Evolutionary conservation across 2,113 vertebrate species (phyloP).

Genomic region (Microtus pennsylvanicus): DNA sequence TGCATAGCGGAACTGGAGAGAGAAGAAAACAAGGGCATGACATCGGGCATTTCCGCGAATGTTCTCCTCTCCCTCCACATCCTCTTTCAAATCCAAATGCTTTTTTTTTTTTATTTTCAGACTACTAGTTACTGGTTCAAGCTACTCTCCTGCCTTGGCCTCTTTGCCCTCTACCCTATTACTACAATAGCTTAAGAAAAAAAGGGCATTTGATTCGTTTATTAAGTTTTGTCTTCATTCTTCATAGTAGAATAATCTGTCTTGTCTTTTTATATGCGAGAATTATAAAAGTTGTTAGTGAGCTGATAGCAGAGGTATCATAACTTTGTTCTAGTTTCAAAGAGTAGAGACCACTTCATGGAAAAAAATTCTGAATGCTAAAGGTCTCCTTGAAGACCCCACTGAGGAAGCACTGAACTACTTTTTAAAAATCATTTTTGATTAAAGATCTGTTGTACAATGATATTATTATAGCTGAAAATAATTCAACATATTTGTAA

Average conservation of each 20-base stretch:
- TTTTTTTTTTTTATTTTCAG: background rate
- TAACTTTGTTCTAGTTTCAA: slow-evolving; percentile 31
- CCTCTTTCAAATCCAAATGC: slow-evolving; percentile 6
- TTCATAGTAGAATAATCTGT: background rate
- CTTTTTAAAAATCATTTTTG: background rate
- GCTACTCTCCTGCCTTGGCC: background rate
- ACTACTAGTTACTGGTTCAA: background rate
- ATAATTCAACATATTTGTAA: slow-evolving; percentile 13
- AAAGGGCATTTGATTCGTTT: background rate
- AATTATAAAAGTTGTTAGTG: background rate
- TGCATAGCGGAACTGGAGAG: slow-evolving; percentile 93
- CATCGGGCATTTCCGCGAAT: background rate
- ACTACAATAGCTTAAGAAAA: slow-evolving; percentile 1
- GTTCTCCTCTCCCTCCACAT: background rate
- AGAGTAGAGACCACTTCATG: background rate
- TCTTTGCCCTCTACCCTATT: background rate
- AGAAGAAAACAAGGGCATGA: slow-evolving; percentile 10
- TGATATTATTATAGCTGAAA: background rate
- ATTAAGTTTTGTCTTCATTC: slow-evolving; percentile 30
- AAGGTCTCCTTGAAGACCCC: background rate
- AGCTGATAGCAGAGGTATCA: background rate
- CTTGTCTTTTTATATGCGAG: slow-evolving; percentile 6
- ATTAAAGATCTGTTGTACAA: background rate
- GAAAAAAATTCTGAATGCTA: slow-evolving; percentile 24
- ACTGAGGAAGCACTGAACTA: background rate